These are phyloP conservation scores for Clitarchus hookeri DNA, from an alignment of 2,888 invertebrate genomes.

Conservation along the genomic window DNA sequence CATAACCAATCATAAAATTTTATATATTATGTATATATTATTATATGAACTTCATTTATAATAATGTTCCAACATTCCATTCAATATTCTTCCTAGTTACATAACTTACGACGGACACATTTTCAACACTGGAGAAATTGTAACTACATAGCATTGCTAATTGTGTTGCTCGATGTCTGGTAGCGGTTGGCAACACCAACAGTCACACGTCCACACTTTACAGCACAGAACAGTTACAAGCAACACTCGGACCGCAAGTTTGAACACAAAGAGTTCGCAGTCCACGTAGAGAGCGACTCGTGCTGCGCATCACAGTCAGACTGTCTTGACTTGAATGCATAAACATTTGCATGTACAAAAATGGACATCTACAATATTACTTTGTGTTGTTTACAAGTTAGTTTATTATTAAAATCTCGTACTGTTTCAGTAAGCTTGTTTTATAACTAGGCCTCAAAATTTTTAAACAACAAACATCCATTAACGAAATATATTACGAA, in stretches of 20 bases:
- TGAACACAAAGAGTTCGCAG: too few species aligned
- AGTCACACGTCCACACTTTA: background rate
- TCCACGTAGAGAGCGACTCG: too few species aligned
- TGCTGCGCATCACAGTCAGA: background rate
- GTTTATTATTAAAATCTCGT: background rate
- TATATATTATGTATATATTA: slow-evolving; percentile 40
- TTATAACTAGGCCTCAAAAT: slow-evolving; percentile 8
- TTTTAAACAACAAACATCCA: slow-evolving; percentile 7
- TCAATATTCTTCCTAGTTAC: slow-evolving; percentile 38
- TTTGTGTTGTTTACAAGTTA: background rate
- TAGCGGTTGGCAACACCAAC: background rate
- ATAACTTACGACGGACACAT: slow-evolving; percentile 39
- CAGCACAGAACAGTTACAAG: background rate
- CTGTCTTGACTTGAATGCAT: background rate
- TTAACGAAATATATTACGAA: background rate
- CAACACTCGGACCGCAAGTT: too few species aligned
- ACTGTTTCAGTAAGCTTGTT: background rate
- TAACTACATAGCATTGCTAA: slow-evolving; percentile 29
- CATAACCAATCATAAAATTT: slow-evolving; percentile 42
- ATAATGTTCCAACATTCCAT: slow-evolving; percentile 40
- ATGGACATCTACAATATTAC: slow-evolving; percentile 16
- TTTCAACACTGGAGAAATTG: slow-evolving; percentile 38
- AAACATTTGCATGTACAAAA: background rate
- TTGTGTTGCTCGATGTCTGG: slow-evolving; percentile 31
- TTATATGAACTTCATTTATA: slow-evolving; percentile 40